Base-by-base conservation (phyloP, 2,888 invertebrate genomes). In the Yponomeuta plumbellus region DNA sequence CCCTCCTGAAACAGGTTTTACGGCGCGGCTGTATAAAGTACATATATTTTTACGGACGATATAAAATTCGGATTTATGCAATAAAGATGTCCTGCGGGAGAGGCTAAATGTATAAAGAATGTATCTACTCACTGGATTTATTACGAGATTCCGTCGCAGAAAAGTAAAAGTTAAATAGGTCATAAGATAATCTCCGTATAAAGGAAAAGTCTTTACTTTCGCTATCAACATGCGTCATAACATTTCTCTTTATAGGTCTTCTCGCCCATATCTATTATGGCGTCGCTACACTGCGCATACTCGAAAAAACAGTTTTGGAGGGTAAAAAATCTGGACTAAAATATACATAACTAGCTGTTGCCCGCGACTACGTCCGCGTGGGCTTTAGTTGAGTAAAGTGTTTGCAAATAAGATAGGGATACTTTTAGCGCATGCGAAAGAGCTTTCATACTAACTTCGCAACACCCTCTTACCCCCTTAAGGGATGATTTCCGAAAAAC, bases 41-140 rank as follows among this genome's bases (percentile, higher is more conserved):
- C 63, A 20, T 44, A 63, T 59, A 61, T 34, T 63, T 63, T 63
- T 63, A 63, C 22, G 63, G 63, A 11, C 21, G 63, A 44, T 63
- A 22, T 63, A 63, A 63, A 63, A 63, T 63, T 63, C 40, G 63
- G 63, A 63, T 63, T 63, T 63, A 21, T 21, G 63, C 11, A 40
- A 63, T 63, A 63, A 63, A 44, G 34, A 66, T 13, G 21, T 56
- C 64, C 44, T 56, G 40, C 23, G 22, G 39, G 22, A 44, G 44
- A 44, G 64, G 11, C 57, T 21, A 26, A 57, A 65, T 57, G 62
- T 52, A 52, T 52, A 52, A 52, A 52, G 17, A 52, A 52, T 52
- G 44, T 52, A 52, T 52, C 2, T 52, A 52, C 44, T 52, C 17
- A 52, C 44, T 0, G 44, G 17, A 4, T 52, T 52, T 52, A 52